A percentile compares a stretch with the other conserved stretches of the same genome.
Conservation (phyloP, 1,140 invertebrate genomes). For the Thrips palmi region DNA sequence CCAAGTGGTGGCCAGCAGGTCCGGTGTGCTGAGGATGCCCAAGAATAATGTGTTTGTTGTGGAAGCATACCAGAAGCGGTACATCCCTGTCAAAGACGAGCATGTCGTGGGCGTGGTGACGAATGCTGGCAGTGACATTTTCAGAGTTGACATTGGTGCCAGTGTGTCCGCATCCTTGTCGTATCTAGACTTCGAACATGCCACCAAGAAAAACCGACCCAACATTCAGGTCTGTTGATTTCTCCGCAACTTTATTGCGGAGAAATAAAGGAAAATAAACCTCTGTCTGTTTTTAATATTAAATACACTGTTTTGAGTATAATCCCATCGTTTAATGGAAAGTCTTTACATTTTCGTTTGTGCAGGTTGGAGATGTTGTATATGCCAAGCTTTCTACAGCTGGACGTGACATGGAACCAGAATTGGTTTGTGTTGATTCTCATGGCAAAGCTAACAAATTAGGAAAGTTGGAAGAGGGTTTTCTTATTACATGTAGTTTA, state of each 20-base stretch:
- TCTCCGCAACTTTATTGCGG: too few relatives aligned
- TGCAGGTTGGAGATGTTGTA: constrained; percentile 57
- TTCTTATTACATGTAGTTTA: too few relatives aligned
- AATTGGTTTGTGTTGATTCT: constrained; percentile 81
- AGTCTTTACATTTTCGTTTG: too few relatives aligned
- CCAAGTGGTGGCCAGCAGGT: constrained; percentile 42
- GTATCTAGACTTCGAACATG: constrained; percentile 75
- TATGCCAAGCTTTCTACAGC: constrained; percentile 70
- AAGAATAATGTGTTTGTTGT: constrained; percentile 65
- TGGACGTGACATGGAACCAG: constrained; percentile 82
- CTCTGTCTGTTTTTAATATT: too few relatives aligned
- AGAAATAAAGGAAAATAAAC: not conserved
- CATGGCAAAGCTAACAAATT: constrained; percentile 62
- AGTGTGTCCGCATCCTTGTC: constrained; percentile 70
- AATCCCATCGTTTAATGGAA: too few relatives aligned
- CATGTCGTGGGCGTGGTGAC: constrained; percentile 79
- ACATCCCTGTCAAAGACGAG: constrained; percentile 65
- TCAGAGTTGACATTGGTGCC: constrained; percentile 67
- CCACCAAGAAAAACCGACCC: constrained; percentile 88
- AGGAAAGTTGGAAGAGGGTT: too few relatives aligned
- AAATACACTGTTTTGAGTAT: too few relatives aligned
- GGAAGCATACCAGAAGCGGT: constrained; percentile 66
- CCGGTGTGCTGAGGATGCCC: constrained; percentile 59
- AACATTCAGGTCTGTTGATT: constrained; percentile 49
- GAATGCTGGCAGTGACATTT: constrained; percentile 60